phyloP scores from a whole-genome alignment of 2,797 vertebrate genomes.

The Lacerta bilineata region DNA sequence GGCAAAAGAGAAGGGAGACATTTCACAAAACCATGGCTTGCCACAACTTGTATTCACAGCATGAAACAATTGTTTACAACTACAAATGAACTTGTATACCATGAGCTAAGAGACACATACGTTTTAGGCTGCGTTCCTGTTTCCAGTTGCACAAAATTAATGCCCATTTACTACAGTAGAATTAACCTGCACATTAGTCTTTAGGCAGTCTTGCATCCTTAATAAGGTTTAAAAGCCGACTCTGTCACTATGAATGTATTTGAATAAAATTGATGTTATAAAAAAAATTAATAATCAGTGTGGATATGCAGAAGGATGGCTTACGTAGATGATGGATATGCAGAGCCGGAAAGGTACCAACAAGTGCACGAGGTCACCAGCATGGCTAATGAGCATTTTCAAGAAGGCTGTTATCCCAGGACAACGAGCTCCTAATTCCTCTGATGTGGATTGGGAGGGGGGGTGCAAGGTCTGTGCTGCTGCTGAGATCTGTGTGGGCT shows the following conservation, averaged over 20 bases:
- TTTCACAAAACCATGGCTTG: not conserved
- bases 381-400: too few relatives aligned
- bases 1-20: not conserved
- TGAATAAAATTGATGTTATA: constrained; percentile 7
- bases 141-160: too few relatives aligned
- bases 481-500: too few relatives aligned
- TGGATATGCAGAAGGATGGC: not conserved
- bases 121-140: not conserved
- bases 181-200: not conserved
- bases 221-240: not conserved
- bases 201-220: not conserved
- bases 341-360: too few relatives aligned
- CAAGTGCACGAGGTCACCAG: too few relatives aligned
- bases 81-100: too few relatives aligned
- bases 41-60: not conserved
- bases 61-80: not conserved
- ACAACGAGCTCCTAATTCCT: too few relatives aligned
- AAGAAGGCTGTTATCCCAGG: too few relatives aligned
- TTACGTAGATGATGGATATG: not conserved
- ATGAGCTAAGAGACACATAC: not conserved
- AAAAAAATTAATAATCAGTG: not conserved
- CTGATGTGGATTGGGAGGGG: too few relatives aligned
- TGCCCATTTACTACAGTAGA: not conserved
- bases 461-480: too few relatives aligned
- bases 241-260: not conserved